Percentiles rank a stretch among this genome's conserved stretches.
These are phyloP conservation scores for Furnarius figulus DNA, from an alignment of 2,113 vertebrate species.

Conservation along the genomic window DNA sequence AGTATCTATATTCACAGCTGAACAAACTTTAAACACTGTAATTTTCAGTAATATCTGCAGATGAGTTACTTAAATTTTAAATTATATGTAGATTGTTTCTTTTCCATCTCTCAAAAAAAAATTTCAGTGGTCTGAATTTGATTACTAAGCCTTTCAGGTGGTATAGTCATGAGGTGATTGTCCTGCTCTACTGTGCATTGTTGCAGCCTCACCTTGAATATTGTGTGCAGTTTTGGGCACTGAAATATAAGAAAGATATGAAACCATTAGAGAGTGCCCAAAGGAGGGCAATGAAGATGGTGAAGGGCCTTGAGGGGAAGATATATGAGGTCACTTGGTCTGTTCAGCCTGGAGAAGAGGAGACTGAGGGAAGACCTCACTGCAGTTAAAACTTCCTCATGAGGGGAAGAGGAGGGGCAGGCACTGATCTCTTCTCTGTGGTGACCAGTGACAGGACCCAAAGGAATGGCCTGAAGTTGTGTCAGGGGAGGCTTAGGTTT, in stretches of 20 bases:
- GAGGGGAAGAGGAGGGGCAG: background rate
- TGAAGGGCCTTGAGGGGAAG: background rate
- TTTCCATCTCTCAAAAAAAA: background rate
- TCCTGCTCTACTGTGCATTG: background rate
- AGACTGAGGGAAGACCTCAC: background rate
- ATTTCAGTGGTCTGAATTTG: background rate
- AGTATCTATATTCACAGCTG: background rate
- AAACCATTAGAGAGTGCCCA: background rate
- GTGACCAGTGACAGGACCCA: too few relatives aligned
- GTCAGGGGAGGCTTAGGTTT: background rate
- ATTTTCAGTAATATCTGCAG: background rate
- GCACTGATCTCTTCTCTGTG: background rate
- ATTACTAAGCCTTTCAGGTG: background rate
- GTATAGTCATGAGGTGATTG: background rate
- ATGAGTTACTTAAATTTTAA: background rate
- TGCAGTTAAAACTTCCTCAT: background rate
- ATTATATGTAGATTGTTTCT: background rate
- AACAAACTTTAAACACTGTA: background rate
- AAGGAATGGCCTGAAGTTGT: background rate
- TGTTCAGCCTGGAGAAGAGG: background rate
- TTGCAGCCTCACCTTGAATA: background rate
- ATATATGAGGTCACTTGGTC: background rate
- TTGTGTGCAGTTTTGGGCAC: background rate
- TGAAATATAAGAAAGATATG: background rate
- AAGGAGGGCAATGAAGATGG: background rate